These are phyloP conservation scores for Spisula subtruncata DNA, from an alignment of 2,888 invertebrate species.

Conservation along the genomic window DNA sequence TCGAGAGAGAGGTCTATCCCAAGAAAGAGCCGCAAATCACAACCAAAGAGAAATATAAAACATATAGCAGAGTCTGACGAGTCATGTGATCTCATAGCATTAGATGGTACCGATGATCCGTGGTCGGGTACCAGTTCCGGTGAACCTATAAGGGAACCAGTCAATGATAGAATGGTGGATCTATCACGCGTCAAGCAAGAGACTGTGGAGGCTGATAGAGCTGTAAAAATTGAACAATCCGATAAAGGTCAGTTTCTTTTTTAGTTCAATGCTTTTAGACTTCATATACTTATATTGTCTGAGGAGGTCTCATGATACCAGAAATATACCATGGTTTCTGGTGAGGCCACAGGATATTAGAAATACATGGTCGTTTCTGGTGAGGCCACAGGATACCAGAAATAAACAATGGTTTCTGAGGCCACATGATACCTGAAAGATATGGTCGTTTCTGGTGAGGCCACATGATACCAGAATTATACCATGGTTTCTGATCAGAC, in stretches of 20 bases:
- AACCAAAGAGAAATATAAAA: slow-evolving; percentile 59
- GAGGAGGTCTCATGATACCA: too few species aligned
- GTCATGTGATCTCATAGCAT: slow-evolving; percentile 37
- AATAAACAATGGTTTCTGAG: too few species aligned
- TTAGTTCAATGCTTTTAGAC: background rate
- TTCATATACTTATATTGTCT: too few species aligned
- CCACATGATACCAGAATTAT: too few species aligned
- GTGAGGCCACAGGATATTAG: too few species aligned
- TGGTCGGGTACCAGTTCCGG: slow-evolving; percentile 45
- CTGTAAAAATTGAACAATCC: slow-evolving; percentile 7
- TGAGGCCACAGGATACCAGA: too few species aligned
- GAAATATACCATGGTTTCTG: too few species aligned
- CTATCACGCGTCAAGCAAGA: slow-evolving; percentile 64
- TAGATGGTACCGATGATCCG: slow-evolving; percentile 10
- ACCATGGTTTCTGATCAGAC: too few species aligned
- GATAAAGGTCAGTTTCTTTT: slow-evolving; percentile 51
- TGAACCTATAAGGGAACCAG: background rate
- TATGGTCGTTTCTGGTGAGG: too few species aligned
- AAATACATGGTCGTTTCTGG: too few species aligned
- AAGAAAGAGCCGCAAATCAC: slow-evolving; percentile 61
- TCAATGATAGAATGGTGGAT: slow-evolving; percentile 37
- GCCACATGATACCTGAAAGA: too few species aligned
- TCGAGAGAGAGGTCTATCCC: slow-evolving; percentile 21
- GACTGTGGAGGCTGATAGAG: slow-evolving; percentile 30
- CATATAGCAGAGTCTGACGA: slow-evolving; percentile 46